Conservation (phyloP, 2,113 vertebrate genomes). For the Thamnaconus septentrionalis region DNA sequence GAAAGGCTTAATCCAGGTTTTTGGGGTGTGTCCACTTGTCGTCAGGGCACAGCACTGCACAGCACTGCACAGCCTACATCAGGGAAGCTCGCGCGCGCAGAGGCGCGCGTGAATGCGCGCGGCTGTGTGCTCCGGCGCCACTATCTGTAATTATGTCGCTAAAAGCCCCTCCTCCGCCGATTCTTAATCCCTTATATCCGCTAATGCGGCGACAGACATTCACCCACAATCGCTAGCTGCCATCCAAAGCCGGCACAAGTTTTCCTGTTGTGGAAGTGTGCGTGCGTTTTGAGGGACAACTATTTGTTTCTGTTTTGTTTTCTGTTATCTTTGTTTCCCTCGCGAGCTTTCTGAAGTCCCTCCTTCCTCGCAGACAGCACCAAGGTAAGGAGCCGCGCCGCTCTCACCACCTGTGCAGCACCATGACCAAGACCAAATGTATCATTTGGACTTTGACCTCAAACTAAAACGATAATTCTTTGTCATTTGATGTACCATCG, state of each 20-base stretch:
- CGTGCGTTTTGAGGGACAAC: no score
- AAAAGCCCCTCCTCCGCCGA: conserved; percentile 58
- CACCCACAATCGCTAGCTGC: conserved; percentile 27
- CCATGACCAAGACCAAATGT: no score
- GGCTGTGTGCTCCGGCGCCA: conserved; percentile 35
- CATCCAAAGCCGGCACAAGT: neutral
- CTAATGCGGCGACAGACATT: conserved; percentile 46
- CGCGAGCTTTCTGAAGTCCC: no score
- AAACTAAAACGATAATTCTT: no score
- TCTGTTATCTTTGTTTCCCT: no score
- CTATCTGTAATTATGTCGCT: conserved; percentile 52
- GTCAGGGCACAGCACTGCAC: neutral
- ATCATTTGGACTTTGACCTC: no score
- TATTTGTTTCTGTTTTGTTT: no score
- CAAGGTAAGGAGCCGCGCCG: no score
- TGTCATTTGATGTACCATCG: no score
- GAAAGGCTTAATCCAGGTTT: conserved; percentile 1
- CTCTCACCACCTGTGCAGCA: no score
- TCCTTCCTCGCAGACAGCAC: no score
- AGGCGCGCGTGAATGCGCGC: neutral
- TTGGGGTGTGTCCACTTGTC: conserved; percentile 5
- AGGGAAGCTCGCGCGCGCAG: conserved; percentile 3
- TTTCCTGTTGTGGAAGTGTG: neutral
- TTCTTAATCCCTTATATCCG: conserved; percentile 62
- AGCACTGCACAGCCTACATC: neutral